These are phyloP conservation scores for Saccostrea cuccullata DNA, from an alignment of 1,140 invertebrate genomes.

Conservation along the genomic window DNA sequence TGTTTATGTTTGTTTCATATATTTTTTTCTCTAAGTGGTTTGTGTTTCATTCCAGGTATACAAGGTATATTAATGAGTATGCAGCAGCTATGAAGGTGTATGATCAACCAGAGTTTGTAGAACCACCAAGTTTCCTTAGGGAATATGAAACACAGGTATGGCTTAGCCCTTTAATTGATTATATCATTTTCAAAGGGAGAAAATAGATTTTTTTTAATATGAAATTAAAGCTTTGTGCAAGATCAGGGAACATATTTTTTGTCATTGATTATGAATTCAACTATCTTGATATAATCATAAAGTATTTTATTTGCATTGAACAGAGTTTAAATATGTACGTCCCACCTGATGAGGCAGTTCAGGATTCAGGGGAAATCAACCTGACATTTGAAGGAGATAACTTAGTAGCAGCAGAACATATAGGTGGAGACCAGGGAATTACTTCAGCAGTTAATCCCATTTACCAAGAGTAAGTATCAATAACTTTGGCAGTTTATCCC, in stretches of 20 bases:
- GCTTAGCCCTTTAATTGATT: not conserved
- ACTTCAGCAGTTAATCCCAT: conserved; percentile 69
- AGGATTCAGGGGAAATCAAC: conserved; percentile 69
- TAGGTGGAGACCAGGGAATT: conserved; percentile 59
- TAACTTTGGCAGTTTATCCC: conserved; percentile 67
- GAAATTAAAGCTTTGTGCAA: no score
- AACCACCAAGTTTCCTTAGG: conserved; percentile 70
- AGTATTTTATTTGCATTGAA: conserved; percentile 4
- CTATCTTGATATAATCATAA: not conserved
- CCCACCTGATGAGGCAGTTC: conserved; percentile 71
- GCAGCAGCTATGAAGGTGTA: conserved; percentile 56
- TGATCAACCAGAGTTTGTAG: conserved; percentile 68
- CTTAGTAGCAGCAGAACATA: conserved; percentile 58
- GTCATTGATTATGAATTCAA: not conserved
- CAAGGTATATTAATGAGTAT: conserved; percentile 66
- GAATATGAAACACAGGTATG: conserved; percentile 73
- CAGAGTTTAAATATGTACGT: conserved; percentile 75
- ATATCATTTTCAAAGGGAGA: not conserved
- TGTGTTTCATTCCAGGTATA: conserved; percentile 61
- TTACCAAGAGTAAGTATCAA: conserved; percentile 67
- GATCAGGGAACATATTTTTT: not conserved
- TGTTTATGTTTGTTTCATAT: not conserved
- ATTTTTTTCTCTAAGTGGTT: not conserved
- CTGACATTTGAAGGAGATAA: conserved; percentile 61
- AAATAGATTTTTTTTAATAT: not conserved